Base-by-base conservation (phyloP, 2,113 vertebrate species). In the Salminus brasiliensis region DNA sequence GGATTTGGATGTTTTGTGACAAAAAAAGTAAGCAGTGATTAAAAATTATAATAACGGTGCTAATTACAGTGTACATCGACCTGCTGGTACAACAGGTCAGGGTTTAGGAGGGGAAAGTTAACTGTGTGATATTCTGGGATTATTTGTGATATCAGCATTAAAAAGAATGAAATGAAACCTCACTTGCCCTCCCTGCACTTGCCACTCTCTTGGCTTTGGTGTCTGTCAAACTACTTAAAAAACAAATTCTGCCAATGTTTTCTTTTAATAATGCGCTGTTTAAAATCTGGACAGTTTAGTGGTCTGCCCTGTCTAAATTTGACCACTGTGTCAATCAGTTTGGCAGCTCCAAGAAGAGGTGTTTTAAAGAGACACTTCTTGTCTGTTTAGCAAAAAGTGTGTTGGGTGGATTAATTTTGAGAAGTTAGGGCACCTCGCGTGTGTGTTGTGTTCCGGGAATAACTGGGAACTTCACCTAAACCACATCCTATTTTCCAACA, bases 401-500 rank as follows among this genome's bases (percentile, higher is more conserved):
- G 59, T 67, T 65, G 23, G 47, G 63, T 53, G 47, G 32, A 32
- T 66, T 36, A 13, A 39, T 78, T 79, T 79, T 39, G 70, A 80
- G 82, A 80, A 84, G 72, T 80, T 68, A 73, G n/a, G 67, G 41
- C 5, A 70, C 60, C 63, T 70, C 21, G 10, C 72, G 23, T 67
- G 57, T n/a, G 25, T 78, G 39, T 36, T 27, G 62, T 63, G 74
- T 81, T 84, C 71, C 78, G 34, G 57, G 82, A 81, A 68, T 23
- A 81, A 81, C 12, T 70, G 55, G 74, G 82, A 84, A 84, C 78
- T 80, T 77, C 11, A 80, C 16, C 15, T 63, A 81, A 80, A 81
- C 82, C 82, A 84, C 82, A 81, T 84, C 82, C 82, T 84, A 45
- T 81, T 81, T 86, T 79, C 74, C 67, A 70, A 66, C 66, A 57